Conservation (phyloP, 2,888 invertebrate genomes). For the Habrosyne pyritoides region DNA sequence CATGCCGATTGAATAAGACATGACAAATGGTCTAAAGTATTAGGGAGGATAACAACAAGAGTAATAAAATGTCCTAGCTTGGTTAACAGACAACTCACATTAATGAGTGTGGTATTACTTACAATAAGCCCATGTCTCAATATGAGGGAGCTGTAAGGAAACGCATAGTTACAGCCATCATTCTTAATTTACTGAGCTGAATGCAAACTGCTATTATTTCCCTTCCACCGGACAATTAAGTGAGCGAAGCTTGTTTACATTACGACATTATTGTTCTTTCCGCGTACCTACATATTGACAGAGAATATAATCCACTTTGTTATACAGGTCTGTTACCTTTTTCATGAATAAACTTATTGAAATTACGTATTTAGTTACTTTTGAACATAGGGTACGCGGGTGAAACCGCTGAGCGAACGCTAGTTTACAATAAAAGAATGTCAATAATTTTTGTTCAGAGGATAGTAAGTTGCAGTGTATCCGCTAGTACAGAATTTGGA, state of each 20-base stretch:
- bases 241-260: conserved; percentile 26
- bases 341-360: too few species aligned
- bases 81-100: background rate
- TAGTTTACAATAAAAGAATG: too few species aligned
- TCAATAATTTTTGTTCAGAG: too few species aligned
- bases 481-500: too few species aligned
- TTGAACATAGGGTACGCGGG: too few species aligned
- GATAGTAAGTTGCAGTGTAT: too few species aligned
- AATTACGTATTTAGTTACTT: too few species aligned
- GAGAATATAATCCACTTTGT: too few species aligned
- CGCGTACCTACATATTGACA: too few species aligned
- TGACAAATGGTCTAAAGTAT: background rate
- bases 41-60: background rate
- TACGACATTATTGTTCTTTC: conserved; percentile 15
- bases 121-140: background rate
- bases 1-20: too few species aligned
- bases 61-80: background rate
- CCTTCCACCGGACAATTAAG: conserved; percentile 33
- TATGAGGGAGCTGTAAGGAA: conserved; percentile 34
- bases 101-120: background rate
- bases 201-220: conserved; percentile 43
- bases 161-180: conserved; percentile 40
- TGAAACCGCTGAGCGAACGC: too few species aligned
- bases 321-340: too few species aligned
- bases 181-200: conserved; percentile 46